These are phyloP conservation scores for Brenthis hecate DNA, from an alignment of 2,888 invertebrate species.

Conservation along the genomic window DNA sequence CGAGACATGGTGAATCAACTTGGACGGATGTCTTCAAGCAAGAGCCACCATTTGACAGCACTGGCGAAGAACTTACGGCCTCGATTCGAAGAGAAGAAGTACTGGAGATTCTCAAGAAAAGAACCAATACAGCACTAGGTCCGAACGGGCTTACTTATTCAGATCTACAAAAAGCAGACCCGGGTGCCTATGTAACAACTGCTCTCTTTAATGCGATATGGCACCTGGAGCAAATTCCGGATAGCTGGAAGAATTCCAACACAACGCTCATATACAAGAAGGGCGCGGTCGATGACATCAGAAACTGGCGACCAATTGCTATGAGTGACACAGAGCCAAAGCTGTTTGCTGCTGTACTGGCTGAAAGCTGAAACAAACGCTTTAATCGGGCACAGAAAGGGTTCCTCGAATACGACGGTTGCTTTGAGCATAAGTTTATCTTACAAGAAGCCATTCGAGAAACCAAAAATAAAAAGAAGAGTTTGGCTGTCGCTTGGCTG, in stretches of 20 bases:
- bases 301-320: not conserved
- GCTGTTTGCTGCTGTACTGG: not conserved
- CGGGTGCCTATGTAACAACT: not conserved
- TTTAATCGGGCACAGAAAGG: not conserved
- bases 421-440: not conserved
- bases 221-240: not conserved
- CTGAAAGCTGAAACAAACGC: not conserved
- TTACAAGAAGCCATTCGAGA: not conserved
- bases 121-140: not conserved
- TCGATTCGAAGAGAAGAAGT: constrained; percentile 25
- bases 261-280: constrained; percentile 1
- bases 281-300: not conserved
- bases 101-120: constrained; percentile 51
- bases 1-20: not conserved
- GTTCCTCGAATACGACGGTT: not conserved
- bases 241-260: not conserved
- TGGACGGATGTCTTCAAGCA: not conserved
- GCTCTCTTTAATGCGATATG: not conserved
- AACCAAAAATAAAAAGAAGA: not conserved
- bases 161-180: not conserved
- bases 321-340: not conserved
- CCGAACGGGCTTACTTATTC: not conserved
- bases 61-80: not conserved
- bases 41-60: not conserved
- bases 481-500: not conserved